Base-by-base conservation (phyloP, 2,797 vertebrate genomes). In the Pogoniulus pusillus region DNA sequence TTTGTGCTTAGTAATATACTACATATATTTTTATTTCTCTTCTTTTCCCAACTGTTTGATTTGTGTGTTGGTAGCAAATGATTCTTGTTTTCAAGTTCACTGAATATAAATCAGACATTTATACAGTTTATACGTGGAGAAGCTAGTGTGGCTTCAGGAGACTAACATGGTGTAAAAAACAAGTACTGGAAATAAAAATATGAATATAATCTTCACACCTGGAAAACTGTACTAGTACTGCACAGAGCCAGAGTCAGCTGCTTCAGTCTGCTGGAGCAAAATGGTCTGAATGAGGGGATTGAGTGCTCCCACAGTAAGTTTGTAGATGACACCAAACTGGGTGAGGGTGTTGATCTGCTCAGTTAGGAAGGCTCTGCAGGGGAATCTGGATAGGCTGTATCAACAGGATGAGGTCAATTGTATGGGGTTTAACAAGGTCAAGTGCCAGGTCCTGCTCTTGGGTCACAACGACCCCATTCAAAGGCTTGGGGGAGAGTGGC, bases 101-200 rank as follows among this genome's bases (percentile, higher is more conserved):
- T 58, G 77, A 65, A 82, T 88, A 71, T 29, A 34, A 78, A 82
- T 79, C n/a, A 90, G 68, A 59, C 35, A 55, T 90, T 92, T 91
- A 71, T 13, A 59, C 6, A 12, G 22, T 80, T 86, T 91, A 11
- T 60, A 27, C 54, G 9, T 71, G 47, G 17, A 9, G 22, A 91
- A 82, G 71, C 15, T 20, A 10, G 37, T 43, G 22, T 6, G 5
- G 20, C 66, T 93, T 91, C 53, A 82, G 62, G 35, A 69, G 16
- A 22, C 30, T 73, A 68, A 68, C 27, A 22, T 34, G 22, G 7
- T 34, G 16, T 82, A 84, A 66, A 80, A 29, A 68, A 7, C 27
- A 76, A 80, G 43, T 66, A 26, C 27, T 77, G 51, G 30, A 87
- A 88, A 88, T 79, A 87, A 85, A 81, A 91, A 32, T 22, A 12